phyloP scores from a whole-genome alignment of 2,797 vertebrate species.

The Lacerta bilineata region DNA sequence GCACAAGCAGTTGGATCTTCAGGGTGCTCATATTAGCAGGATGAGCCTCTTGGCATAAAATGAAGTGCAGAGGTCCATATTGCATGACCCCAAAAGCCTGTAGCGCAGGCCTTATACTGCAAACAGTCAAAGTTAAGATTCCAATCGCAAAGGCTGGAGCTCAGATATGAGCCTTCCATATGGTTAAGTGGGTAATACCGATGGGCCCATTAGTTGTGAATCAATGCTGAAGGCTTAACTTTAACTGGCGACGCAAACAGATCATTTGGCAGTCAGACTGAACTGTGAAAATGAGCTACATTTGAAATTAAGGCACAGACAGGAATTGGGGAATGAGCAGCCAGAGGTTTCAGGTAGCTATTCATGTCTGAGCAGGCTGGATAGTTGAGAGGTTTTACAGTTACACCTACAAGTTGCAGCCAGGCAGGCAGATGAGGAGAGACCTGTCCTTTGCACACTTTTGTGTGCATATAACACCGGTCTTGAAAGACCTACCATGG shows the following conservation, averaged over 20 bases:
- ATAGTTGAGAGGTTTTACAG: not conserved
- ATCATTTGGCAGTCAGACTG: too few relatives aligned
- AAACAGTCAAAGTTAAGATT: not conserved
- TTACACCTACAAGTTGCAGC: not conserved
- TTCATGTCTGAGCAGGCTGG: not conserved
- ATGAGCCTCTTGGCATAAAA: not conserved
- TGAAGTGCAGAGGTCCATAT: not conserved
- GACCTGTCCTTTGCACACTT: not conserved
- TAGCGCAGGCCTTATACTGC: too few relatives aligned
- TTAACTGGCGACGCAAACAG: not conserved
- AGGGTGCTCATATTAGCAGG: not conserved
- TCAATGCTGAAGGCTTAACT: not conserved
- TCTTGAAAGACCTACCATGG: too few relatives aligned
- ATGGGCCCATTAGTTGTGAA: too few relatives aligned
- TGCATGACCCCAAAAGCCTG: not conserved
- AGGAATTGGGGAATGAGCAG: not conserved
- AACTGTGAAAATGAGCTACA: too few relatives aligned
- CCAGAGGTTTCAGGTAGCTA: too few relatives aligned
- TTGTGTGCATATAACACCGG: too few relatives aligned
- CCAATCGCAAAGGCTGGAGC: not conserved
- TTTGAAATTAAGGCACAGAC: not conserved
- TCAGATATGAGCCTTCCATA: not conserved
- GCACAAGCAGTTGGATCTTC: not conserved
- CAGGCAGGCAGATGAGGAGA: not conserved
- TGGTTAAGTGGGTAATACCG: not conserved